Evolutionary conservation across 1,140 invertebrate species (phyloP).

Genomic region (Prorops nasuta): DNA sequence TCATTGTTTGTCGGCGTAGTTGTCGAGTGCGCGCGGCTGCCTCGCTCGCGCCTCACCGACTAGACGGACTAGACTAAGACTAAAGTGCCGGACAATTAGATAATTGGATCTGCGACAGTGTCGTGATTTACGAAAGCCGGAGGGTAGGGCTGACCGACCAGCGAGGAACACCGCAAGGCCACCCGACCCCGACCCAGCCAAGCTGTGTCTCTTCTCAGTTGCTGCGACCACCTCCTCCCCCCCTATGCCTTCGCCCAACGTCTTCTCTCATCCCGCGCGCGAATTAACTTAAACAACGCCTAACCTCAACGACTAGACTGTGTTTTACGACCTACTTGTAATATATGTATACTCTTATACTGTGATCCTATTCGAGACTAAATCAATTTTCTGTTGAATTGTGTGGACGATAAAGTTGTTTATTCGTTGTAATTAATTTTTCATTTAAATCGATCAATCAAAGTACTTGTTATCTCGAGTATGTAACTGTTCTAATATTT

Average conservation of each 20-base stretch:
- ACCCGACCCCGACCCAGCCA: conserved; percentile 12
- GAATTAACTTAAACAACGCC: conserved; percentile 37
- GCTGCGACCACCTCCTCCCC: background rate
- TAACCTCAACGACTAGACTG: conserved; percentile 25
- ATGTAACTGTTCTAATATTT: too few species aligned
- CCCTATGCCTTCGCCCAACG: background rate
- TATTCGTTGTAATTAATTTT: too few species aligned
- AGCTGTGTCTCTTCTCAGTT: too few species aligned
- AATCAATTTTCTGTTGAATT: too few species aligned
- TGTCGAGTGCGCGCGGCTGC: too few species aligned
- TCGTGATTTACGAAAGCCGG: conserved; percentile 43
- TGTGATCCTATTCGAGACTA: too few species aligned
- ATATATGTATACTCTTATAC: too few species aligned
- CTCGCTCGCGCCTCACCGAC: conserved; percentile 4
- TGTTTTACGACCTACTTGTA: conserved; percentile 35
- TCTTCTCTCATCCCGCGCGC: too few species aligned
- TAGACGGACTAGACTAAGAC: conserved; percentile 10
- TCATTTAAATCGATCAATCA: too few species aligned
- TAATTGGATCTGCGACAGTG: conserved; percentile 46
- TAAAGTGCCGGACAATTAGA: conserved; percentile 47
- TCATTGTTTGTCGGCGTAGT: too few species aligned
- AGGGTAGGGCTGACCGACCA: conserved; percentile 40
- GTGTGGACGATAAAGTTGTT: too few species aligned
- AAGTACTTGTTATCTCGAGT: too few species aligned
- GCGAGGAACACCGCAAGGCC: conserved; percentile 14